Evolutionary conservation across 2,797 vertebrate genomes (phyloP), one percentile per base, ranked within the genome.

Genomic region (Sebastes trivittatus): DNA sequence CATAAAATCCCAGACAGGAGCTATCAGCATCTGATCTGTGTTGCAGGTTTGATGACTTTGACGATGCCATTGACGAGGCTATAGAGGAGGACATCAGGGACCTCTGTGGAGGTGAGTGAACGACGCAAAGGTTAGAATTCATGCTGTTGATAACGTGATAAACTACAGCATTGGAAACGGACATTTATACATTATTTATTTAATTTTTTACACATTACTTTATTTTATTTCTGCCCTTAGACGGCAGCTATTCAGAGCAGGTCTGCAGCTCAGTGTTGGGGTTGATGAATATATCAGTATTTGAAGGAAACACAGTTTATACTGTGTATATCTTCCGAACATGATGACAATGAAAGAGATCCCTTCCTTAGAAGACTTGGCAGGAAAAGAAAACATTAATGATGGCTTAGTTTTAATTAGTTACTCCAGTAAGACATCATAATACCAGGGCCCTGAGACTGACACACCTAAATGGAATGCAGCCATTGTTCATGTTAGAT

Each of bases 41-140:
- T 60, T 82, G 23, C 93, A 99, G 98, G 92, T 99, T 99, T 93
- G 98, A 99, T 91, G 98, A 99, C 87, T 99, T 99, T 86, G 98
- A 99, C 59, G 98, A 99, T 80, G 98, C 98, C 71, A 99, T 99
- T 13, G 98, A 99, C 81, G 98, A 99, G 90, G 98, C 98, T 3
- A 99, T 99, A 80, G 97, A 99, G 92, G 98, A 99, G 74, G 98
- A 99, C 78, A 93, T 97, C 82, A 96, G 96, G 75, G 98, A 98
- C 77, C 93, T 96, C 49, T 96, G 97, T 72, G 96, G 94, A 79
- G 98, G 98, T 98, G 82, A 93, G 92, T 38, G 36, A 22, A 42
- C 1, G 0, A 30, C 16, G 16, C 52, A 42, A 32, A 7, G 61
- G 16, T 58, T 32, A 22, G 30, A 14, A 16, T 49, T 46, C 25